These are phyloP conservation scores for Dipus sagitta DNA, from an alignment of 2,797 vertebrate species.

Conservation along the genomic window DNA sequence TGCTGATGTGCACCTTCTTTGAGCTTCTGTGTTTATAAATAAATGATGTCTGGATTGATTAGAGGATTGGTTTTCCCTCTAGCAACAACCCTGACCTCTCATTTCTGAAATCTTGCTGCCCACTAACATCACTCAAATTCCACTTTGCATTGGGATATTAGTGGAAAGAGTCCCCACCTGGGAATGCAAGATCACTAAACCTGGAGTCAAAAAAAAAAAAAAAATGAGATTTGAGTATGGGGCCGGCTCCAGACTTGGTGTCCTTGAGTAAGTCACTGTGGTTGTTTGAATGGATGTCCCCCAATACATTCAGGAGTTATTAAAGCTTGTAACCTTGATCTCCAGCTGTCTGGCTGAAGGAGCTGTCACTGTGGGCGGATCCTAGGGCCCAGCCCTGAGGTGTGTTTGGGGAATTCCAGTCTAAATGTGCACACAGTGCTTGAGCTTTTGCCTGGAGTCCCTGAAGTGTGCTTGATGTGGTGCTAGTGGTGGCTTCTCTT, in stretches of 20 bases:
- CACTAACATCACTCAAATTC: slow-evolving; percentile 48
- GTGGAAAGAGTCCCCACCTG: neutral
- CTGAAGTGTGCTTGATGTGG: too few species aligned
- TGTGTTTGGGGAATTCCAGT: too few species aligned
- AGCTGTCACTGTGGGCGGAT: too few species aligned
- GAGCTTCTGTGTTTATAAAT: slow-evolving; percentile 77
- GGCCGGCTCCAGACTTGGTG: neutral
- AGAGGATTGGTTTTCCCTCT: slow-evolving; percentile 77
- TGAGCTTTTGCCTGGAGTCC: too few species aligned
- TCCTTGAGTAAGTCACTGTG: neutral
- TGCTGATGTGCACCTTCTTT: slow-evolving; percentile 62
- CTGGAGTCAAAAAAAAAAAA: neutral
- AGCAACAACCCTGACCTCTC: slow-evolving; percentile 76
- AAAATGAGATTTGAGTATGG: neutral
- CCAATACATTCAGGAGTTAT: too few species aligned
- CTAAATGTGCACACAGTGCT: too few species aligned
- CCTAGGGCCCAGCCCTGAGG: too few species aligned
- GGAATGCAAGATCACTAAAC: neutral
- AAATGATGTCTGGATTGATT: slow-evolving; percentile 84
- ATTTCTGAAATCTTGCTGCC: slow-evolving; percentile 71
- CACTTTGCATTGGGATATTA: neutral
- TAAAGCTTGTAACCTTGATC: too few species aligned
- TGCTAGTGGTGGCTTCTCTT: too few species aligned
- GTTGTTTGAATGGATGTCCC: too few species aligned
- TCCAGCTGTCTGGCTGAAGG: too few species aligned